Evolutionary conservation across 1,140 invertebrate genomes (phyloP).

Genomic region (Xylocopa sonorina): DNA sequence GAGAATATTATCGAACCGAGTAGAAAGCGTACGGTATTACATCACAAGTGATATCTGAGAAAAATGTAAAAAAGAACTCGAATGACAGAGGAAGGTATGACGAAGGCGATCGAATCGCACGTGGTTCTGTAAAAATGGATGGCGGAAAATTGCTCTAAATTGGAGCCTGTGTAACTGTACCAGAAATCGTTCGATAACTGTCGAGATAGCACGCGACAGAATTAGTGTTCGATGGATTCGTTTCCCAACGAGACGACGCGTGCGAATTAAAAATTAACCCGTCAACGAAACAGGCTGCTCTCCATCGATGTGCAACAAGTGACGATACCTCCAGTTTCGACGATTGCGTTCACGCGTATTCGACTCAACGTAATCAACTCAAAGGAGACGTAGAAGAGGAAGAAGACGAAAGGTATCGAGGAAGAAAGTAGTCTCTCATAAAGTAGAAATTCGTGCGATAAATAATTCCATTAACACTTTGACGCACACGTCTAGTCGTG

Average conservation of each 20-base stretch:
- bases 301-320: neutral
- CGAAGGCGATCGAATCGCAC: neutral
- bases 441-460: too few species aligned
- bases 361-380: too few species aligned
- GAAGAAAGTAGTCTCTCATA: too few species aligned
- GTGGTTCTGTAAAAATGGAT: too few species aligned
- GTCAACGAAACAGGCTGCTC: neutral
- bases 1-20: neutral
- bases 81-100: neutral
- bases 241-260: neutral
- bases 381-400: too few species aligned
- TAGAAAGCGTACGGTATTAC: neutral
- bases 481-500: too few species aligned
- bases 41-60: neutral
- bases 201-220: neutral
- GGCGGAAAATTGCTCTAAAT: too few species aligned
- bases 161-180: too few species aligned
- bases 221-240: neutral
- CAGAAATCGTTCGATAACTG: too few species aligned
- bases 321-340: neutral
- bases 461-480: too few species aligned
- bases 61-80: neutral
- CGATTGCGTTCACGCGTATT: too few species aligned
- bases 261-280: neutral
- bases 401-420: too few species aligned